phyloP scores from a whole-genome alignment of 2,113 vertebrate genomes.

The Leucosticte australis region DNA sequence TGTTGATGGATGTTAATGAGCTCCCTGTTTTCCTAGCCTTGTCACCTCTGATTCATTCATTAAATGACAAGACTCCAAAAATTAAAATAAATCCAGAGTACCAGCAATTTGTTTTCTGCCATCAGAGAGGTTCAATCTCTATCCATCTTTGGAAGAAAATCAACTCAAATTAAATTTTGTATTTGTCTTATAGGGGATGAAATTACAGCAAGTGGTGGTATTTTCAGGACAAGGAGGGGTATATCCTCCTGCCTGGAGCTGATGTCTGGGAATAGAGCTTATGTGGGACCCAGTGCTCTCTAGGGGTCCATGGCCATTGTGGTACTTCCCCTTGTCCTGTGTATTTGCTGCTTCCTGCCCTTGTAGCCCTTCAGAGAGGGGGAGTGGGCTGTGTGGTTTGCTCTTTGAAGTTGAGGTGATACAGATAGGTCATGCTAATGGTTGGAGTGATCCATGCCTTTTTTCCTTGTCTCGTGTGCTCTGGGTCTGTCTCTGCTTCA shows the following conservation, averaged over 20 bases:
- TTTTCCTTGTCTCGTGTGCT: fast-evolving
- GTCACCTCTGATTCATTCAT: conserved; percentile 10
- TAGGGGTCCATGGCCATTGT: fast-evolving
- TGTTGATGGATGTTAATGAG: not conserved
- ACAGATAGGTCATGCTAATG: not conserved
- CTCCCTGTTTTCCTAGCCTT: not conserved
- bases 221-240: not conserved
- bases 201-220: not conserved
- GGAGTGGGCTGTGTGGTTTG: too few species aligned
- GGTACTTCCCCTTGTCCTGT: not conserved
- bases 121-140: not conserved
- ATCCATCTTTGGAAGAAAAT: not conserved
- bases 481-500: not conserved
- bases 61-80: not conserved
- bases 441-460: not conserved
- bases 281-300: fast-evolving
- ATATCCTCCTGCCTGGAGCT: not conserved
- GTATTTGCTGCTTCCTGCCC: not conserved
- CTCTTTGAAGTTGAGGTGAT: not conserved
- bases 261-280: not conserved
- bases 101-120: not conserved
- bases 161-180: not conserved
- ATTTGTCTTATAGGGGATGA: not conserved
- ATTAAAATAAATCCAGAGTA: not conserved
- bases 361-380: not conserved